Base-by-base conservation (phyloP, 1,140 invertebrate genomes). In the Asobara japonica region DNA sequence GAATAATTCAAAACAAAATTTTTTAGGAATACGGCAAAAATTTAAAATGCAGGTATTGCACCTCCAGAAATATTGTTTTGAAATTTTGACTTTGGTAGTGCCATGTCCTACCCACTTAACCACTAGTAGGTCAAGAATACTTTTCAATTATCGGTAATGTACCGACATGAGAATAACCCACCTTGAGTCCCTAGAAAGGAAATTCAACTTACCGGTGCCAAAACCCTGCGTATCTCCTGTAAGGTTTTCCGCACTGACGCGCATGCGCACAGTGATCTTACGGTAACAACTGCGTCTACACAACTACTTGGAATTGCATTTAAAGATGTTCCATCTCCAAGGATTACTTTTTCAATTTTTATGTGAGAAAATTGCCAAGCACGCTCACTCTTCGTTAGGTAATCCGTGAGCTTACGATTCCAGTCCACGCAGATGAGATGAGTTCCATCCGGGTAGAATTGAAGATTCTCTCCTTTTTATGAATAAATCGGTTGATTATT, bases 341-440 rank as follows among this genome's bases (percentile, higher is more conserved):
- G 72, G 61, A 86, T 79, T 0, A 84, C 6, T 16, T 76, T 77
- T 73, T 87, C 83, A 10, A 84, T 77, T 31, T 77, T 70, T 8
- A 87, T 66, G 25, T 86, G 83, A 8, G 78, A 72, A 72, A 85
- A 87, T 77, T 84, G 72, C 74, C 80, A 80, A 5, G 78, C 78
- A 22, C 74, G 76, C 41, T 80, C 76, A 0, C 79, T 79, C 29
- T 76, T 77, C 7, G 77, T 74, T 22, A 87, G 65, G 69, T 86
- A 87, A 18, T 84, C 79, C 8, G 65, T 74, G 13, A 87, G 45
- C 72, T 78, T 84, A 0, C 71, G 29, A 64, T 87, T 87, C 77
- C 83, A 83, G 65, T 86, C 85, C 7, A 87, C 81, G 16, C 76
- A 73, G 20, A 86, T 84, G 2, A 85, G 78, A 62, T 82, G 80